Percentiles rank a stretch among this genome's conserved stretches.
Conservation (phyloP, 2,113 vertebrate species). For the Atrichornis clamosus region DNA sequence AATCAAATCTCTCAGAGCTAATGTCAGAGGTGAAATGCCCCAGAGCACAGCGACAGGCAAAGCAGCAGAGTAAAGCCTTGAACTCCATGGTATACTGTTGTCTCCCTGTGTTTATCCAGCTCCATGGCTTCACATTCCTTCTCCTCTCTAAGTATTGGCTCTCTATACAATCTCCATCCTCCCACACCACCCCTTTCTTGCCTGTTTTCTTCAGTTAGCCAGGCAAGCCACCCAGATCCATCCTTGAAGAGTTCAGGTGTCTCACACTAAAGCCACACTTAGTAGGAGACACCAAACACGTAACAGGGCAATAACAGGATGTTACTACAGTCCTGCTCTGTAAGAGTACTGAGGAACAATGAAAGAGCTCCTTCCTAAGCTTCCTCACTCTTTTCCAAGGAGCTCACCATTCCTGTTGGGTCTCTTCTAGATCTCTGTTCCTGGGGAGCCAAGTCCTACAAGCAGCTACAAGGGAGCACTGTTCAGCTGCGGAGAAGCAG, state of each 20-base stretch:
- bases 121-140: background rate
- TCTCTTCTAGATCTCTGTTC: background rate
- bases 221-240: background rate
- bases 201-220: background rate
- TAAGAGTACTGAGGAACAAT: background rate
- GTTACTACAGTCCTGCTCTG: background rate
- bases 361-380: background rate
- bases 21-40: background rate
- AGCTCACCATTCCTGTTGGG: background rate
- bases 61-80: background rate
- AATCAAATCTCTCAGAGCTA: background rate
- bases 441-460: background rate
- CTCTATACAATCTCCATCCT: background rate
- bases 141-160: background rate
- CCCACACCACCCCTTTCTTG: background rate
- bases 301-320: fast-evolving
- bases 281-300: background rate
- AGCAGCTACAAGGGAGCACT: background rate
- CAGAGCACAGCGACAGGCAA: background rate
- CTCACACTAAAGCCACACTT: background rate
- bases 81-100: background rate
- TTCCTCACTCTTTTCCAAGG: background rate
- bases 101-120: background rate
- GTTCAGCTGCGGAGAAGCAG: background rate
- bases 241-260: background rate